A percentile compares a stretch with the other conserved stretches of the same genome.
Evolutionary conservation across 2,888 invertebrate species (phyloP).

Genomic region (Nomada fucata): DNA sequence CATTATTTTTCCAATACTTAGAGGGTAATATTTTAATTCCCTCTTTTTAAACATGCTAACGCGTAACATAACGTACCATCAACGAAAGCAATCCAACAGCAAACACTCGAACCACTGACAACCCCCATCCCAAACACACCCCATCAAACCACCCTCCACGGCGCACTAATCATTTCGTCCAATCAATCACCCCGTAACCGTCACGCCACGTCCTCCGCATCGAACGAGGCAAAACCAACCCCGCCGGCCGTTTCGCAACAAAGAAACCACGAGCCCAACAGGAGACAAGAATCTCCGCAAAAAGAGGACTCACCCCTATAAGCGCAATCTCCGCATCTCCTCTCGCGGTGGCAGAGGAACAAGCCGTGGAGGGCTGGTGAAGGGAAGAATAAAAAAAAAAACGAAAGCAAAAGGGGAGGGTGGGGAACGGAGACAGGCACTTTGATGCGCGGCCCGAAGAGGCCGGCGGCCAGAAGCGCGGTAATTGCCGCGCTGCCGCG

Average conservation of each 20-base stretch:
- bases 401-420: slow-evolving; percentile 2
- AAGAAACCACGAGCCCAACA: slow-evolving; percentile 35
- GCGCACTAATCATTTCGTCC: too few species aligned
- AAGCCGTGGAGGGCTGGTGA: slow-evolving; percentile 6
- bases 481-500: slow-evolving; percentile 79
- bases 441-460: slow-evolving; percentile 68
- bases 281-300: slow-evolving; percentile 42
- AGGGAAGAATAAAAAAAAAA: background rate
- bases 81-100: too few species aligned
- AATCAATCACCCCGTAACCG: background rate
- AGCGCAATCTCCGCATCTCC: slow-evolving; percentile 54
- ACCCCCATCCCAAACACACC: too few species aligned
- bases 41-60: too few species aligned
- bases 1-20: too few species aligned
- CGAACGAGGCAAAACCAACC: background rate
- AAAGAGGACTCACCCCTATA: slow-evolving; percentile 55
- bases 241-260: background rate
- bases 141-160: too few species aligned
- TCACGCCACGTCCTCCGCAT: background rate
- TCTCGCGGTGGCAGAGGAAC: slow-evolving; percentile 22
- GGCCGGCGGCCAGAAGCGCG: slow-evolving; percentile 76
- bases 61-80: too few species aligned
- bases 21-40: too few species aligned
- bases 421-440: slow-evolving; percentile 50
- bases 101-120: too few species aligned